Evolutionary conservation across 1,140 invertebrate species (phyloP), one percentile per base, ranked within the genome.

Genomic region (Luehdorfia chinensis): DNA sequence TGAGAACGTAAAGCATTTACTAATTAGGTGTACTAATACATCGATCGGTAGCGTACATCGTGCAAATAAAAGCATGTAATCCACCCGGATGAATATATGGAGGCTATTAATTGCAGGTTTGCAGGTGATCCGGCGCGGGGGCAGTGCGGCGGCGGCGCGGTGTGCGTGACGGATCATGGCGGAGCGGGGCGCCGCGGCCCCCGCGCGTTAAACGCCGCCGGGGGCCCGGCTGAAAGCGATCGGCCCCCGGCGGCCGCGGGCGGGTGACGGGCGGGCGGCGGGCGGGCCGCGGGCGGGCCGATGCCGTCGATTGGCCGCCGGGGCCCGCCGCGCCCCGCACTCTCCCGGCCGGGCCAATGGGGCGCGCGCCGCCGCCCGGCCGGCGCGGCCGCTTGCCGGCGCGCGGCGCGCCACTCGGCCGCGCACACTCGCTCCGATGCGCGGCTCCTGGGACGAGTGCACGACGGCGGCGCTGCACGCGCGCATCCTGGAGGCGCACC

Each of bases 91-190:
- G 73, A 70, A 73, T 77, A 66, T 63, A 73, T 83, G 79, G 71
- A 69, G 75, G 76, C 73, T 80, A 77, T 80, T 84, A 84, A 84
- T 84, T 84, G 79, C 73, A 78, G 71, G 76, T 75, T 83, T 72
- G 68, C 66, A 75, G 70, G 75, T 73, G 79, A 74, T 44, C 59
- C 12, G 51, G 55, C 21, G 49, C 54, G 72, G 74, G 71, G 25
- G 25, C 6, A 8, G 6, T 2, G 25, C 2, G 59, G 45, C 36
- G 47, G 59, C 8, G 50, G 55, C 28, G 49, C 54, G 73, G 74
- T 75, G 75, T 73, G 25, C n/a, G 71, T 67, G 71, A 58, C 78
- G 74, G 75, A 75, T 76, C 74, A 79, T 77, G 77, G 77, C 71
- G 75, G 75, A 65, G 77, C 66, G 74, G 66, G 66, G 66, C 62